phyloP scores from a whole-genome alignment of 1,140 invertebrate species.

The Ips typographus region DNA sequence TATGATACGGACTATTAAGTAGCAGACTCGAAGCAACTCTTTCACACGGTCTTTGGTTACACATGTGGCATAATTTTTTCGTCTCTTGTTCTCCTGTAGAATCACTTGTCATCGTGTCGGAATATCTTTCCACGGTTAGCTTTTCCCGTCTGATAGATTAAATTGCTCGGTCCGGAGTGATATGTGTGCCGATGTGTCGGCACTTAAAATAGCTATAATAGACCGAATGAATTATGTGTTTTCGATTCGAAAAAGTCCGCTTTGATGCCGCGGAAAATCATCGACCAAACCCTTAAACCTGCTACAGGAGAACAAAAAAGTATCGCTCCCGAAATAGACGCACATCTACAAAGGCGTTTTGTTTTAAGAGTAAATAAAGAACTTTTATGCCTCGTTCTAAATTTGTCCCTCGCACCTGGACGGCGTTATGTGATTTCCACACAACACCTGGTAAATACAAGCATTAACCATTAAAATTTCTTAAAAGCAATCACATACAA shows the following conservation, averaged over 20 bases:
- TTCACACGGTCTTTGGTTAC: slow-evolving; percentile 45
- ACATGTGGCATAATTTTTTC: slow-evolving; percentile 43
- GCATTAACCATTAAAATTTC: neutral
- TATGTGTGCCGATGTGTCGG: slow-evolving; percentile 22
- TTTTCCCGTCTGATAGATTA: slow-evolving; percentile 32
- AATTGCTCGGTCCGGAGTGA: slow-evolving; percentile 31
- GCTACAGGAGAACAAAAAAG: slow-evolving; percentile 15
- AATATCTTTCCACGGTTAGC: slow-evolving; percentile 39
- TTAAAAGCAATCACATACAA: neutral
- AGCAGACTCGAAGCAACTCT: slow-evolving; percentile 38
- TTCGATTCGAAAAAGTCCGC: neutral
- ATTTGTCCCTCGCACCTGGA: slow-evolving; percentile 30
- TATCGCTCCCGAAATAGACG: slow-evolving; percentile 30
- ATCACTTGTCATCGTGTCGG: slow-evolving; percentile 41
- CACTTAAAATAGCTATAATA: slow-evolving; percentile 19
- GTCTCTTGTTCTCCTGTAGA: slow-evolving; percentile 26
- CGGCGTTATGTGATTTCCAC: slow-evolving; percentile 19
- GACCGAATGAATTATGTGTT: slow-evolving; percentile 1
- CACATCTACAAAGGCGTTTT: slow-evolving; percentile 33
- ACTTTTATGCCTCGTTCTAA: slow-evolving; percentile 29
- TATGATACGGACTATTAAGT: slow-evolving; percentile 34
- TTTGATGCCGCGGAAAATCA: slow-evolving; percentile 1
- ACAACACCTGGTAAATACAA: slow-evolving; percentile 25
- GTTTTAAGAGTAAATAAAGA: slow-evolving; percentile 36
- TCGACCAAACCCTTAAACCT: neutral